Conservation (phyloP, 2,797 vertebrate species). For the Apodemus agrarius region DNA sequence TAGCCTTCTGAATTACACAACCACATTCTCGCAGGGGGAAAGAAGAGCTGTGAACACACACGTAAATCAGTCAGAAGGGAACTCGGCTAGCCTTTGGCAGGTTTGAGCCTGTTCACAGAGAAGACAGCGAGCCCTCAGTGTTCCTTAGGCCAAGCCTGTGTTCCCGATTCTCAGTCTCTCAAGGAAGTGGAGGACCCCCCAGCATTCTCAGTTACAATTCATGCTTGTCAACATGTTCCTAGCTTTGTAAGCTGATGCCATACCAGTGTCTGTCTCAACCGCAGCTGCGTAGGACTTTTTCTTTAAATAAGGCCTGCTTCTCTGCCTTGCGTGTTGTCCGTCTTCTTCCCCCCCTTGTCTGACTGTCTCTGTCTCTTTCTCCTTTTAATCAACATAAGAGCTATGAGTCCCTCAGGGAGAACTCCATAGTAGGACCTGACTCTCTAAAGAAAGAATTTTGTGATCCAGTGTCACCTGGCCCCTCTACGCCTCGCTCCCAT, state of each 20-base stretch:
- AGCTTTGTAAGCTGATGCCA: constrained; percentile 21
- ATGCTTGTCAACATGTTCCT: not conserved
- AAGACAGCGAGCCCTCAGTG: not conserved
- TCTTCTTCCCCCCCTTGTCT: not conserved
- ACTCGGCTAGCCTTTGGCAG: constrained; percentile 28
- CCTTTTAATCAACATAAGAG: not conserved
- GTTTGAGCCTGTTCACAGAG: constrained; percentile 64
- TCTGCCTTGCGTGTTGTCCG: not conserved
- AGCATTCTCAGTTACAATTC: not conserved
- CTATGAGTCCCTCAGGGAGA: not conserved
- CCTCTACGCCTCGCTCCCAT: not conserved
- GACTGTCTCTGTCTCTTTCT: not conserved
- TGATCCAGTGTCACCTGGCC: constrained; percentile 46
- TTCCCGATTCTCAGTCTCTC: too few relatives aligned
- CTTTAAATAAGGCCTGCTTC: not conserved
- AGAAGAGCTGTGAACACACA: constrained; percentile 26
- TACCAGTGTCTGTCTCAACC: not conserved
- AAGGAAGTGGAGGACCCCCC: not conserved
- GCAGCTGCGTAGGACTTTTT: not conserved
- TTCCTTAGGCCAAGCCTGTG: not conserved
- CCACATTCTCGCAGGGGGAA: constrained; percentile 63
- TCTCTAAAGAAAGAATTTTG: not conserved
- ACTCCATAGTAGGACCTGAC: not conserved
- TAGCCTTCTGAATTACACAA: constrained; percentile 79
- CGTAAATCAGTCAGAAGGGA: constrained; percentile 79